Conservation (phyloP, 1,140 invertebrate genomes). For the Liolophura sinensis region DNA sequence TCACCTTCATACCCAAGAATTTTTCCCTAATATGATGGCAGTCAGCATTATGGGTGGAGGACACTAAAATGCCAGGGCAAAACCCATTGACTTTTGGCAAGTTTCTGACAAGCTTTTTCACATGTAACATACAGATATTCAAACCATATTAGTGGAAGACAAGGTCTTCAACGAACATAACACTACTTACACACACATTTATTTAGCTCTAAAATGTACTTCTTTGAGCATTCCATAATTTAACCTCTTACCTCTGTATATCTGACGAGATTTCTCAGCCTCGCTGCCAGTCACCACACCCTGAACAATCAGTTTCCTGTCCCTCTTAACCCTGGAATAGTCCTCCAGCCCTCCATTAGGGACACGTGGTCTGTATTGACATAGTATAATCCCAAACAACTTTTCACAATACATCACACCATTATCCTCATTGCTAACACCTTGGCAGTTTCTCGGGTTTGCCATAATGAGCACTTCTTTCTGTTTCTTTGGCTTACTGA, state of each 20-base stretch:
- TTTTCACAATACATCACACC: slow-evolving; percentile 30
- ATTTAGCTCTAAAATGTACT: too few relatives aligned
- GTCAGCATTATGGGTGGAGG: too few relatives aligned
- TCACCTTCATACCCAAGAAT: too few relatives aligned
- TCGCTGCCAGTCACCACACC: too few relatives aligned
- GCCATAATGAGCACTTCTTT: slow-evolving; percentile 31
- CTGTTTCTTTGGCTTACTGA: slow-evolving; percentile 16
- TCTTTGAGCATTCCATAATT: too few relatives aligned
- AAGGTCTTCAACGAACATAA: background rate
- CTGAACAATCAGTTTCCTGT: slow-evolving; percentile 5
- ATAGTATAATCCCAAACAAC: slow-evolving; percentile 34
- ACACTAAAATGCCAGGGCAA: too few relatives aligned
- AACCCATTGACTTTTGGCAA: too few relatives aligned
- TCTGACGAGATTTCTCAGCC: too few relatives aligned
- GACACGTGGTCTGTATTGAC: slow-evolving; percentile 27
- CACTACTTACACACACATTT: too few relatives aligned
- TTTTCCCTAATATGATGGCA: too few relatives aligned
- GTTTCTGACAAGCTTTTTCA: background rate
- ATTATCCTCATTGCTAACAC: slow-evolving; percentile 13
- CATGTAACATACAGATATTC: background rate
- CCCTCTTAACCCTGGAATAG: background rate
- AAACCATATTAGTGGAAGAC: background rate
- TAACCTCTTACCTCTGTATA: background rate
- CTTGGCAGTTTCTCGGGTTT: slow-evolving; percentile 20
- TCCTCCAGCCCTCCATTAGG: background rate